These are phyloP conservation scores for Datnioides undecimradiatus DNA, from an alignment of 2,113 vertebrate genomes.

Conservation along the genomic window DNA sequence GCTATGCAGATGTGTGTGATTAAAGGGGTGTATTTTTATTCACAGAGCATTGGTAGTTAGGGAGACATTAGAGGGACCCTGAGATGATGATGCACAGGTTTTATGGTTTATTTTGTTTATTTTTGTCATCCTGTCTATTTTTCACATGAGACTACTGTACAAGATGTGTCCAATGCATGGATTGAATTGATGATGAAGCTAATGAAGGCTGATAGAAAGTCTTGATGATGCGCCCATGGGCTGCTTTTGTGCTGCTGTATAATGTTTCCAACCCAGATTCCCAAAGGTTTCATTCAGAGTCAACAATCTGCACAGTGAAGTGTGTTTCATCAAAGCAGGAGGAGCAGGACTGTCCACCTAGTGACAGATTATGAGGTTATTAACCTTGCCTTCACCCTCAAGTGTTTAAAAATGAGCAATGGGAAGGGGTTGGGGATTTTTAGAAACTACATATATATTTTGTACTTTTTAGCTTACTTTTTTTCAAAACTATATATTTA, in stretches of 20 bases:
- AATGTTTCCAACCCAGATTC: conserved; percentile 37
- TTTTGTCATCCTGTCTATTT: neutral
- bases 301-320: conserved; percentile 39
- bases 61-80: neutral
- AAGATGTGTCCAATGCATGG: neutral
- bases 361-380: neutral
- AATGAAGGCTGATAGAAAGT: conserved; percentile 33
- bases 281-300: conserved; percentile 43
- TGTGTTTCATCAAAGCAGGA: conserved; percentile 18
- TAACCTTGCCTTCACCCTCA: neutral
- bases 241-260: conserved; percentile 14
- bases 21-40: neutral
- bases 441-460: conserved; percentile 3
- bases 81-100: neutral
- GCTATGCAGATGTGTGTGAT: no score
- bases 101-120: neutral
- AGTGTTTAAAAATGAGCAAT: neutral
- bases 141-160: neutral
- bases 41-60: neutral
- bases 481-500: conserved; percentile 16
- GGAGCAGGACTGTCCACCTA: neutral
- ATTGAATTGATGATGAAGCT: conserved; percentile 37
- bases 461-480: neutral
- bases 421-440: neutral
- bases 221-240: conserved; percentile 27